A percentile compares a stretch with the other conserved stretches of the same genome.
These are phyloP conservation scores for Chondrosia reniformis DNA, from an alignment of 37 sponge, comb jelly and placozoan genomes.

Conservation along the genomic window DNA sequence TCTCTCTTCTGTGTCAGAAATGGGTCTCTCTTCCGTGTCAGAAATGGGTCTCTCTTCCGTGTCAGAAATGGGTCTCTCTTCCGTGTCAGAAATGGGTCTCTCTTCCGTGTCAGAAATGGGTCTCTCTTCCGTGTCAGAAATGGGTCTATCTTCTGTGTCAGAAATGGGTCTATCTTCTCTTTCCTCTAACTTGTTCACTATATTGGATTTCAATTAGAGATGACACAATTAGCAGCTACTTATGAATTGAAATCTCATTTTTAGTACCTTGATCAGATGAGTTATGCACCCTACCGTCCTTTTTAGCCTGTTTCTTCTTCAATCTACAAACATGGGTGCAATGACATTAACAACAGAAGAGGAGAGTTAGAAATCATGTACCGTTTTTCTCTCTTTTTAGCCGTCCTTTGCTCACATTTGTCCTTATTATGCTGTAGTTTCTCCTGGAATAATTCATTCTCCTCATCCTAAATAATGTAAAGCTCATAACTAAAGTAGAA, in stretches of 20 bases:
- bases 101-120: too few relatives aligned
- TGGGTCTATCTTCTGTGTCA: too few relatives aligned
- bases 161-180: too few relatives aligned
- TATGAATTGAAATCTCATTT: neutral
- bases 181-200: neutral
- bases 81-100: too few relatives aligned
- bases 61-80: too few relatives aligned
- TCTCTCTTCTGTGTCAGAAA: too few relatives aligned
- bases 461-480: slow-evolving; percentile 52
- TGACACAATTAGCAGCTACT: too few relatives aligned
- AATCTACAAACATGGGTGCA: slow-evolving; percentile 11
- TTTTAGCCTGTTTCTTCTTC: slow-evolving; percentile 42
- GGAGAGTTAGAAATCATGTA: neutral
- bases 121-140: too few relatives aligned
- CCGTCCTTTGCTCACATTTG: slow-evolving; percentile 71
- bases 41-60: too few relatives aligned
- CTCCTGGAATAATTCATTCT: slow-evolving; percentile 65
- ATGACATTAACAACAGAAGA: neutral
- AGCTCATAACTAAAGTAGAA: slow-evolving; percentile 19
- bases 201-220: too few relatives aligned
- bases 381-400: slow-evolving; percentile 93
- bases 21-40: too few relatives aligned
- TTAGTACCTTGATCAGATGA: neutral
- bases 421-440: slow-evolving; percentile 48
- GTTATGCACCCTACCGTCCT: slow-evolving; percentile 19